A percentile compares a stretch with the other conserved stretches of the same genome.
These are phyloP conservation scores for Erpornis zantholeuca DNA, from an alignment of 2,113 vertebrate species.

Conservation along the genomic window DNA sequence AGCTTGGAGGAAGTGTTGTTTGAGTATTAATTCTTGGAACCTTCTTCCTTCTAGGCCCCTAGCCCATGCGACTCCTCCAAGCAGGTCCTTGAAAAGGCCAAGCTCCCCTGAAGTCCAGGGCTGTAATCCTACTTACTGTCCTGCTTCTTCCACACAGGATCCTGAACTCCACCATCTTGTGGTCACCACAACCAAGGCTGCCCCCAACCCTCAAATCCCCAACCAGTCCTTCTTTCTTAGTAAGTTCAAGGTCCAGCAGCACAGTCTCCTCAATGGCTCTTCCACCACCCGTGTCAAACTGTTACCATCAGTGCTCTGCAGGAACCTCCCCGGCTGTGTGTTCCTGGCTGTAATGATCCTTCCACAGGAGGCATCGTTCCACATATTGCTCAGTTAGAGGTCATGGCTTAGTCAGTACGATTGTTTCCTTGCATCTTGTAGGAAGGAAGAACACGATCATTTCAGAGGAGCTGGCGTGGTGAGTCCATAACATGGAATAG, in stretches of 20 bases:
- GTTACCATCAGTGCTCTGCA: background rate
- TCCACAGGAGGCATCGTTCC: background rate
- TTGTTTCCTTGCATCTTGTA: background rate
- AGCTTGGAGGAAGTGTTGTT: background rate
- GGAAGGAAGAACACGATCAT: rapidly evolving
- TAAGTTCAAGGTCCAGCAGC: background rate
- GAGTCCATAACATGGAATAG: background rate
- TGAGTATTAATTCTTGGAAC: background rate
- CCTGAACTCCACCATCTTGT: background rate
- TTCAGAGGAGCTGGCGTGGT: background rate
- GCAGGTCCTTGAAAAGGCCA: background rate
- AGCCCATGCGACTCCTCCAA: background rate
- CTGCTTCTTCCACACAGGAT: background rate
- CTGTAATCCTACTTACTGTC: background rate
- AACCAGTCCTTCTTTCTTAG: background rate
- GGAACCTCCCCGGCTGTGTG: background rate
- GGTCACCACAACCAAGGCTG: background rate
- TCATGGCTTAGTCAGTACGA: background rate
- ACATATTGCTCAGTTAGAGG: background rate
- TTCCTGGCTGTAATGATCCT: background rate
- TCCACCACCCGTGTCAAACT: background rate
- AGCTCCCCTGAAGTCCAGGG: background rate
- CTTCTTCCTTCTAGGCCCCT: background rate
- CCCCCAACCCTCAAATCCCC: background rate
- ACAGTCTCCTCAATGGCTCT: background rate